These are phyloP conservation scores for Leucoraja erinaceus DNA, from an alignment of 2,113 vertebrate genomes.

Conservation along the genomic window DNA sequence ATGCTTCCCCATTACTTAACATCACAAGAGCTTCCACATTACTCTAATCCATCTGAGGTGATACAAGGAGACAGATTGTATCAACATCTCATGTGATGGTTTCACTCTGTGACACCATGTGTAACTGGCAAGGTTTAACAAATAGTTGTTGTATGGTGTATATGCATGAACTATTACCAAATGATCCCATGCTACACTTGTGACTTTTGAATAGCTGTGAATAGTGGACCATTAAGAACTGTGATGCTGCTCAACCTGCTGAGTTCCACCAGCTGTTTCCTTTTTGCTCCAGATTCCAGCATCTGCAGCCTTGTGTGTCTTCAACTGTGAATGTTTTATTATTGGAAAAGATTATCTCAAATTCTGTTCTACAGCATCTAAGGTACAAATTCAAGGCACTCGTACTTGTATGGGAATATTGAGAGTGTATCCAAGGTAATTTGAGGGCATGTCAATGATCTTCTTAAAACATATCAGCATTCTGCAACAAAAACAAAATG, in stretches of 20 bases:
- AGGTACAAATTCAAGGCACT: neutral
- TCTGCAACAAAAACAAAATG: neutral
- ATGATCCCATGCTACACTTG: neutral
- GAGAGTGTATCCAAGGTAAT: neutral
- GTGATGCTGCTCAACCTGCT: too few species aligned
- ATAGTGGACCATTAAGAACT: neutral
- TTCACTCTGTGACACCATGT: neutral
- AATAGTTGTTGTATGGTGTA: neutral
- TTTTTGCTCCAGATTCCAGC: too few species aligned
- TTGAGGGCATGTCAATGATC: neutral
- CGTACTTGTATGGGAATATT: neutral
- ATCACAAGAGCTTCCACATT: neutral
- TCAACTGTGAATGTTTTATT: too few species aligned
- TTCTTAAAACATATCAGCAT: neutral
- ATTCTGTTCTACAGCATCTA: neutral
- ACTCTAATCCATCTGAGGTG: neutral
- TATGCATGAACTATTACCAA: neutral
- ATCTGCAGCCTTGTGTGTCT: too few species aligned
- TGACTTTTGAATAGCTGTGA: neutral
- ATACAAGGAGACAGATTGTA: neutral
- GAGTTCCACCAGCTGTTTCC: too few species aligned
- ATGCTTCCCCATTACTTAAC: neutral
- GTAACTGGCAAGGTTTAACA: neutral
- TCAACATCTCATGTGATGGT: neutral
- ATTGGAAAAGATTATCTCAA: too few species aligned